phyloP scores from a whole-genome alignment of 2,888 invertebrate genomes.

The Caenorhabditis becei region DNA sequence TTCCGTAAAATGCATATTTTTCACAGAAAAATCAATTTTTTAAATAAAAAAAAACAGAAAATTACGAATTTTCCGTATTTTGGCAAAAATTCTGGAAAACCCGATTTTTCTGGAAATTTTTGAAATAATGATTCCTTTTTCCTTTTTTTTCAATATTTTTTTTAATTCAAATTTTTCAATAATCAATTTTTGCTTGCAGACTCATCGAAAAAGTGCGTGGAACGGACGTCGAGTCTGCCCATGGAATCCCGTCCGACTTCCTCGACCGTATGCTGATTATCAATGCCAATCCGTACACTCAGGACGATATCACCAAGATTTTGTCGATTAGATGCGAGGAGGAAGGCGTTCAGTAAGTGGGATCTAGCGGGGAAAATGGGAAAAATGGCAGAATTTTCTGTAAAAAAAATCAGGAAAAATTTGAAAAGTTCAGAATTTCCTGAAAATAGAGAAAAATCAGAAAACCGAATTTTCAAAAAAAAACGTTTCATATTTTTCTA shows the following conservation, averaged over 20 bases:
- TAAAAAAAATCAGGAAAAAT: too few relatives aligned
- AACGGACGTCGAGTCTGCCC: slow-evolving; percentile 93
- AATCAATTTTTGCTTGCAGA: slow-evolving; percentile 45
- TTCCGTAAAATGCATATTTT: too few relatives aligned
- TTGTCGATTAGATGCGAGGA: slow-evolving; percentile 86
- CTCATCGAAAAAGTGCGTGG: slow-evolving; percentile 88
- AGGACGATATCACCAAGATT: slow-evolving; percentile 68
- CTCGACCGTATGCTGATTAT: slow-evolving; percentile 86
- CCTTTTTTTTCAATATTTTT: too few relatives aligned
- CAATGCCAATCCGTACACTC: slow-evolving; percentile 84
- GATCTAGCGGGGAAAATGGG: too few relatives aligned
- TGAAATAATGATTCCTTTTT: too few relatives aligned
- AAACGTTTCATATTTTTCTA: background rate
- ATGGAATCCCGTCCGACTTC: slow-evolving; percentile 97
- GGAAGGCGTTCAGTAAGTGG: slow-evolving; percentile 91
- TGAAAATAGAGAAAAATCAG: background rate
- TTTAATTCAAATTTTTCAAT: background rate
- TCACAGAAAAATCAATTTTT: too few relatives aligned
- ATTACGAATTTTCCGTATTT: too few relatives aligned
- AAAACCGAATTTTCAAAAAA: background rate
- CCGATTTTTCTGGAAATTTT: too few relatives aligned
- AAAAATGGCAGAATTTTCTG: too few relatives aligned
- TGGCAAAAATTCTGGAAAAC: too few relatives aligned
- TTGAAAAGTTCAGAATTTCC: background rate
- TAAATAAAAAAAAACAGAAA: too few relatives aligned